Evolutionary conservation across 2,113 vertebrate species (phyloP).

Genomic region (Neopipo cinnamomea): DNA sequence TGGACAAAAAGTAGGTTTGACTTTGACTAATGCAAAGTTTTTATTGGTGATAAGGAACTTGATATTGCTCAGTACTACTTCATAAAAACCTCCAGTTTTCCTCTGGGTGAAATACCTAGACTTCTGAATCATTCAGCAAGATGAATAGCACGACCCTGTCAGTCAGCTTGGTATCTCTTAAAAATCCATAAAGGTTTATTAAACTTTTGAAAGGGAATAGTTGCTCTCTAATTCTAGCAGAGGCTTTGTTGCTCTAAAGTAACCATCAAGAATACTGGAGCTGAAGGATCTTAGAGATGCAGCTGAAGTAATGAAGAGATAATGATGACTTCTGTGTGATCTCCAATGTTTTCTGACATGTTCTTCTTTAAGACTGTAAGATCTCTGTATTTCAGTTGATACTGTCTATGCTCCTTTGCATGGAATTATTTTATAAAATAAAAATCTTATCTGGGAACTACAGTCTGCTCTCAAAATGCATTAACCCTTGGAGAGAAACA

Average conservation of each 20-base stretch:
- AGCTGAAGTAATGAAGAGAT: background rate
- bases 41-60: background rate
- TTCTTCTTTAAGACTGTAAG: background rate
- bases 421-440: background rate
- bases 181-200: conserved; percentile 16
- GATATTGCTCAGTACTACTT: background rate
- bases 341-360: background rate
- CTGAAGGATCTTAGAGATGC: background rate
- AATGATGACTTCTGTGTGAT: background rate
- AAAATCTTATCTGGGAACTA: background rate
- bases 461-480: background rate
- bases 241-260: background rate
- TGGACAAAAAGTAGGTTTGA: background rate
- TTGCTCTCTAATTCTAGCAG: background rate
- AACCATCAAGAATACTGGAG: background rate
- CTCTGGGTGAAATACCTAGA: background rate
- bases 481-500: background rate
- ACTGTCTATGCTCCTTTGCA: background rate
- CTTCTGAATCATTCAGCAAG: conserved; percentile 10
- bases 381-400: background rate
- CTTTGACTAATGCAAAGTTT: background rate
- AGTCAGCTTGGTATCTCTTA: background rate
- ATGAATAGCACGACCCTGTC: background rate
- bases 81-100: background rate
- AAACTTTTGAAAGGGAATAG: background rate